These are phyloP conservation scores for Ascaphus truei DNA, from an alignment of 2,113 vertebrate species.

Conservation along the genomic window DNA sequence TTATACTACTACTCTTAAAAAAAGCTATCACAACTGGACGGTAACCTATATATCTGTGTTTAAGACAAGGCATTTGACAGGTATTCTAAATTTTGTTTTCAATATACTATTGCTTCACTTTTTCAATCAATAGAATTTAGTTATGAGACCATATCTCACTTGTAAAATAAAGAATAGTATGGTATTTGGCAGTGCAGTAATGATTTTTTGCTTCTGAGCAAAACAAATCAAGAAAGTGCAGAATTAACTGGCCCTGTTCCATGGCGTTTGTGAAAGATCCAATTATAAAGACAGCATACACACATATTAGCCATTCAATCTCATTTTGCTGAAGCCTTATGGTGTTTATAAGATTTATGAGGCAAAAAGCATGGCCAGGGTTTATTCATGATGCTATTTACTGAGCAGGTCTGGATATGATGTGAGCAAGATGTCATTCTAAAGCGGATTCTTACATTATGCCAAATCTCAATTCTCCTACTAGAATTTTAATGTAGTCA, in stretches of 20 bases:
- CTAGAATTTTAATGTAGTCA: constrained; percentile 24
- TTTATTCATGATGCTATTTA: neutral
- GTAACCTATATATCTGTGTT: too few relatives aligned
- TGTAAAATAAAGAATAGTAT: neutral
- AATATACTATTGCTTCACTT: too few relatives aligned
- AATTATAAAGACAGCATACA: constrained; percentile 2
- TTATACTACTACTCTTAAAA: too few relatives aligned
- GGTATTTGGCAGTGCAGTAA: neutral
- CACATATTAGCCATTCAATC: neutral
- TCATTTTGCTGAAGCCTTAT: neutral
- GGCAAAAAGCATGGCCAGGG: neutral
- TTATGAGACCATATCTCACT: neutral
- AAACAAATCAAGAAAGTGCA: constrained; percentile 29
- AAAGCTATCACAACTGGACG: too few relatives aligned
- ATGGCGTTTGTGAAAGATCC: neutral
- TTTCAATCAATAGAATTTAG: neutral
- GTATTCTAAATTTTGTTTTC: too few relatives aligned
- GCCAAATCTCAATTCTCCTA: neutral
- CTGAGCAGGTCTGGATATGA: neutral
- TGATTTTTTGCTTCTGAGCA: constrained; percentile 25
- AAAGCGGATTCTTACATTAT: constrained; percentile 6
- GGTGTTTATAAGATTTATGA: neutral
- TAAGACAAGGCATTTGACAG: too few relatives aligned
- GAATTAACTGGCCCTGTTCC: neutral
- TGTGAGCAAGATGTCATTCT: constrained; percentile 9